A percentile compares a stretch with the other conserved stretches of the same genome.
These are phyloP conservation scores for Cyrtonyx montezumae DNA, from an alignment of 2,113 vertebrate species.

Conservation along the genomic window DNA sequence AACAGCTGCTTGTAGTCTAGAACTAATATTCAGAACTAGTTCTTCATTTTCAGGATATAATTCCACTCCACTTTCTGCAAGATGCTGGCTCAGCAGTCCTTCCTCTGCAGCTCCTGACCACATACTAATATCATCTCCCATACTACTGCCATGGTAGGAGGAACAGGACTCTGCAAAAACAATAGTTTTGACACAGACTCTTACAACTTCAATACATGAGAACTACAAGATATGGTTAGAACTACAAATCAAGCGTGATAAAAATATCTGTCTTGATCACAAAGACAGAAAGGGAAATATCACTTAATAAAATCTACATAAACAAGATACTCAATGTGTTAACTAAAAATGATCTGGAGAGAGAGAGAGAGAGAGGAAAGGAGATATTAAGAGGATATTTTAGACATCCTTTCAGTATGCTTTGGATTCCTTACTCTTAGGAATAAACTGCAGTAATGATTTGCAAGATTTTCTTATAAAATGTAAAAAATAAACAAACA, in stretches of 20 bases:
- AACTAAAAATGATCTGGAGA: constrained; percentile 33
- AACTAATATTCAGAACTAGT: constrained; percentile 83
- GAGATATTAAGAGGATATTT: constrained; percentile 59
- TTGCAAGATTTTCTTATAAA: neutral
- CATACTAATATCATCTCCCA: constrained; percentile 43
- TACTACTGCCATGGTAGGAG: constrained; percentile 60
- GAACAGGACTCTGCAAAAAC: constrained; percentile 63
- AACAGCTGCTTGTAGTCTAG: constrained; percentile 88
- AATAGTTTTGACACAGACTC: neutral
- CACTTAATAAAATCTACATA: constrained; percentile 21
- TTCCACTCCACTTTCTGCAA: constrained; percentile 78
- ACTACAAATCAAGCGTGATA: neutral
- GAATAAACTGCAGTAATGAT: neutral
- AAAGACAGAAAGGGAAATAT: constrained; percentile 18
- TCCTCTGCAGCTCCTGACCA: constrained; percentile 80
- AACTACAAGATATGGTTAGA: neutral
- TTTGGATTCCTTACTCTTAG: neutral
- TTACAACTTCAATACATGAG: neutral
- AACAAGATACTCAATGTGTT: constrained; percentile 12
- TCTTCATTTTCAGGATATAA: constrained; percentile 87
- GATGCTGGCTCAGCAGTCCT: constrained; percentile 78
- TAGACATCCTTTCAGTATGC: neutral
- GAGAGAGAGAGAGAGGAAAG: constrained; percentile 48
- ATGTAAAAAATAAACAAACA: neutral
- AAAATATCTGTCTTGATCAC: neutral